Evolutionary conservation across 1,140 invertebrate species (phyloP), one percentile per base, ranked within the genome.

Genomic region (Pogonognathellus flavescens): DNA sequence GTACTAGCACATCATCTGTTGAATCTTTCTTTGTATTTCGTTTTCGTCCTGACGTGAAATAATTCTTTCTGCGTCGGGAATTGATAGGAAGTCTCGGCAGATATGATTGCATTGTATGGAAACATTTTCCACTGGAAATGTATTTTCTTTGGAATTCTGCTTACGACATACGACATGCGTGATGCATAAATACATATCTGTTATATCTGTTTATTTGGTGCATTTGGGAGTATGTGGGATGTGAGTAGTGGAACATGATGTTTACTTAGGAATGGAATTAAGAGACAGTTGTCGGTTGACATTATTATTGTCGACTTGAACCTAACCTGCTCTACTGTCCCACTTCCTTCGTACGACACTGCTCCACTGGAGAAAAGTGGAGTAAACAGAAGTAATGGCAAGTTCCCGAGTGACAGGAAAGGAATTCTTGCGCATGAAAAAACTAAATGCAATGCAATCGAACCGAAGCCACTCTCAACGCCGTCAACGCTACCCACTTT

Each of bases 221-320:
- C 14, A 25, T 41, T 41, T 41, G 31, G 31, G 31, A 41, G 6
- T 41, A 6, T 41, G 31, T 41, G 31, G 13, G 25, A 13, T 20
- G 76, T 50, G 41, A 49, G 80, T 1, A 25, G 50, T 11, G 6
- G 2, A 49, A 1, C 0, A 49, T 18, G 13, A 13, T 8, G n/a
- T 50, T 4, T 49, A n/a, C 53, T 2, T 57, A n/a, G 53, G 3
- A n/a, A 57, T 57, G 11, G 11, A 9, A 57, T 57, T 14, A 18
- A 20, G 62, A 70, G 14, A 70, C 62, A 22, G 13, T 16, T 70
- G 14, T 50, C 55, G 80, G 11, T 11, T 59, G 50, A 57, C 50
- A 81, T 81, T 83, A 52, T 82, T 52, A 52, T 83, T 50, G 59
- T 41, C 80, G 85, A 86, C 85, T 86, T 83, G 85, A 86, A 86